phyloP scores from a whole-genome alignment of 2,113 vertebrate species.

The Mohoua ochrocephala region DNA sequence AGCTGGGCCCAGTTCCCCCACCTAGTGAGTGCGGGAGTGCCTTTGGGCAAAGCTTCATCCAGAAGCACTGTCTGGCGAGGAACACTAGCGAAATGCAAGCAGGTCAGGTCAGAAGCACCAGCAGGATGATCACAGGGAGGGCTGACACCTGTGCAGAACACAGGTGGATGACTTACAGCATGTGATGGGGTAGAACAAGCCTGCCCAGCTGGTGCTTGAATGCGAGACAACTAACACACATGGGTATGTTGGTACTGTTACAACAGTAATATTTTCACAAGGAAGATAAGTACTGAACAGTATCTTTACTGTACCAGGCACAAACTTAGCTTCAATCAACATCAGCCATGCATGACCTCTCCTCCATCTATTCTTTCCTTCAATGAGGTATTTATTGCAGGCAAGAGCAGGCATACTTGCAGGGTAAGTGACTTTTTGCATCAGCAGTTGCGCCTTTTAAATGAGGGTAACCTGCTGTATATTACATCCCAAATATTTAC shows the following conservation, averaged over 20 bases:
- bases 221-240: neutral
- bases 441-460: neutral
- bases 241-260: neutral
- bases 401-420: neutral
- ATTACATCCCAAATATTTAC: neutral
- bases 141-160: neutral
- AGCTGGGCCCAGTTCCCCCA: neutral
- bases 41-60: neutral
- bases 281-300: conserved; percentile 10
- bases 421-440: neutral
- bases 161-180: neutral
- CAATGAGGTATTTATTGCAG: neutral
- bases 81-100: neutral
- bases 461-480: neutral
- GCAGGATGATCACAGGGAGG: neutral
- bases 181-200: neutral
- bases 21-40: neutral
- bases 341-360: neutral
- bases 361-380: neutral
- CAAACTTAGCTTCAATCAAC: neutral
- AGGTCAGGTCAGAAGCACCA: neutral
- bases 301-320: neutral
- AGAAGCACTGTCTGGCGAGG: neutral
- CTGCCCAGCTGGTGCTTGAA: neutral
- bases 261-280: conserved; percentile 47